Conservation (phyloP, 1,140 invertebrate genomes). For the Hormaphis cornu region DNA sequence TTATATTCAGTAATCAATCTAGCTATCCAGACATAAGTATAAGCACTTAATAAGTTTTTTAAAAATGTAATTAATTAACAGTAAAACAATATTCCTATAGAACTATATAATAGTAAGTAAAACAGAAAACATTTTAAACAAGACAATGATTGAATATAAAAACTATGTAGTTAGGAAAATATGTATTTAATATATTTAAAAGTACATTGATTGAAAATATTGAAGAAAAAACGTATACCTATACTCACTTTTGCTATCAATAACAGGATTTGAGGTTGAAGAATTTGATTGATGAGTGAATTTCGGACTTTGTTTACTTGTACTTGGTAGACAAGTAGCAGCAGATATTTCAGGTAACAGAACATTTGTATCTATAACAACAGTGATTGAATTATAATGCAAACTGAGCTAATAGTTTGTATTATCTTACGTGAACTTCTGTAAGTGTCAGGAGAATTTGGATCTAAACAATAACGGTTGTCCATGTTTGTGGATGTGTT, state of each 20-base stretch:
- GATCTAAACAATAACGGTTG: background rate
- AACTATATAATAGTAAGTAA: too few species aligned
- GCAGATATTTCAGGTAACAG: slow-evolving; percentile 4
- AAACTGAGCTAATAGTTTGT: background rate
- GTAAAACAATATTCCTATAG: too few species aligned
- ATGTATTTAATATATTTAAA: too few species aligned
- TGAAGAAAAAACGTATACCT: background rate
- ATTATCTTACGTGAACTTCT: background rate
- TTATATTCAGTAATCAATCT: too few species aligned
- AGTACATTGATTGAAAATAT: background rate
- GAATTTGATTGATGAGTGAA: background rate
- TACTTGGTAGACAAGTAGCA: slow-evolving; percentile 4
- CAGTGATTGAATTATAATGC: background rate
- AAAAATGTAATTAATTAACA: too few species aligned
- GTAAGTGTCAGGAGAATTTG: background rate
- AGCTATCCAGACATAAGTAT: too few species aligned
- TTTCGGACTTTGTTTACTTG: slow-evolving; percentile 11
- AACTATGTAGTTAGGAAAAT: background rate
- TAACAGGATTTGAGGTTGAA: background rate
- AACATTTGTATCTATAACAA: background rate
- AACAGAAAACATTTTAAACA: too few species aligned
- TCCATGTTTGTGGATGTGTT: background rate
- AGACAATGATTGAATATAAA: too few species aligned
- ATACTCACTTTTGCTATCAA: background rate
- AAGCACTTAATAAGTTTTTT: too few species aligned